Evolutionary conservation across 2,797 vertebrate species (phyloP), one percentile per base, ranked within the genome.

Genomic region (Coranthus polyacanthus): DNA sequence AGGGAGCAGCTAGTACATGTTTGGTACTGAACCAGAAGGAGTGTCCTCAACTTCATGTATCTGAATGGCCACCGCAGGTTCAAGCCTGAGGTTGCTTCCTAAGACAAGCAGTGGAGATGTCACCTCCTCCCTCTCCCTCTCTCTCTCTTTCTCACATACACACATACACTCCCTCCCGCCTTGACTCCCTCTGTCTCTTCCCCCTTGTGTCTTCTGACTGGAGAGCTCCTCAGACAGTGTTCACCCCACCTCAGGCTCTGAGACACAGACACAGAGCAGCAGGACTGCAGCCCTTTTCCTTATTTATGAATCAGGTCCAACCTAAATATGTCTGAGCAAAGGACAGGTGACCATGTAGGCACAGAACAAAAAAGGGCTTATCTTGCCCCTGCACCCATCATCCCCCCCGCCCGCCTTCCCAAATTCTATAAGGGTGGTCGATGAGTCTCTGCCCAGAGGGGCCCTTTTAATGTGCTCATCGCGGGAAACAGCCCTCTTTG

Each of bases 291-390:
- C 81, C 83, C 88, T 15, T 66, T 91, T 72, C 84, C 93, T 94
- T 96, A 96, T 97, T 97, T 97, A 96, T 96, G 93, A 93, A 94
- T 94, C 95, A 90, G 91, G 78, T 96, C 93, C 95, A 96, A 94
- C 95, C 93, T 95, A 95, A 96, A 95, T 95, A 94, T 88, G 86
- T 96, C 88, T 89, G 88, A 91, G 89, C 88, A 90, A 88, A 89
- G 93, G 94, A 95, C 95, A 96, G 95, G 95, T 97, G 95, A 96
- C 94, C 93, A 84, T 83, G 89, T 84, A 89, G 85, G 91, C 90
- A 89, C 93, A 92, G 88, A 60, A 22, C 63, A 38, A 52, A 45
- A 44, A 45, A 43, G 39, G 62, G 32, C 66, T 72, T 61, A 69
- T 86, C 44, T 64, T 22, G 3, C 46, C 59, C 49, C 49, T 17